A percentile compares a stretch with the other conserved stretches of the same genome.
These are phyloP conservation scores for Cyanoramphus novaezelandiae DNA, from an alignment of 2,113 vertebrate species.

Conservation along the genomic window DNA sequence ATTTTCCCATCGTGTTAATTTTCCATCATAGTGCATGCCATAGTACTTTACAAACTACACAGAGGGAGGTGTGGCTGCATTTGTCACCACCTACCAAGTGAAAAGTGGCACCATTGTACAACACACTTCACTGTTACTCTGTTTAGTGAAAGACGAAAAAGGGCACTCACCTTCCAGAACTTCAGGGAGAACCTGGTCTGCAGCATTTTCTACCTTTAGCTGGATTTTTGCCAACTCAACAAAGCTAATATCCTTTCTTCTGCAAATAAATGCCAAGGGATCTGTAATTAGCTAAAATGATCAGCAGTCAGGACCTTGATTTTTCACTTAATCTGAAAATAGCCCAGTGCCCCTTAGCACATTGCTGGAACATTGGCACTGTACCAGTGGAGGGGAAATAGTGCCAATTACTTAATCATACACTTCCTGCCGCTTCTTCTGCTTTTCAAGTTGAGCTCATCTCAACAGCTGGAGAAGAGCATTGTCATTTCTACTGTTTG, in stretches of 20 bases:
- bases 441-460: slow-evolving; percentile 10
- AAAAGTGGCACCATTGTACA: background rate
- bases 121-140: background rate
- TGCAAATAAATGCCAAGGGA: slow-evolving; percentile 42
- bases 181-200: background rate
- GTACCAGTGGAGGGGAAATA: background rate
- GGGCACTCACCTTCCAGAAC: background rate
- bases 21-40: background rate
- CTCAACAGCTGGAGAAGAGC: slow-evolving; percentile 25
- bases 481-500: background rate
- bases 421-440: slow-evolving; percentile 13
- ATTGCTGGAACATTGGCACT: background rate
- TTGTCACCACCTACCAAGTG: background rate
- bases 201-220: background rate
- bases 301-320: slow-evolving; percentile 37
- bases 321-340: slow-evolving; percentile 64
- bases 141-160: background rate
- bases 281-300: slow-evolving; percentile 48
- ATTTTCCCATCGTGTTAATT: background rate
- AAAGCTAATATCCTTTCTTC: slow-evolving; percentile 8
- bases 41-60: background rate
- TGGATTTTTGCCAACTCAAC: background rate
- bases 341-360: slow-evolving; percentile 24
- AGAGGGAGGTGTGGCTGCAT: background rate
- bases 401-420: slow-evolving; percentile 41